phyloP scores from a whole-genome alignment of 2,113 vertebrate species.

The Proteles cristata region DNA sequence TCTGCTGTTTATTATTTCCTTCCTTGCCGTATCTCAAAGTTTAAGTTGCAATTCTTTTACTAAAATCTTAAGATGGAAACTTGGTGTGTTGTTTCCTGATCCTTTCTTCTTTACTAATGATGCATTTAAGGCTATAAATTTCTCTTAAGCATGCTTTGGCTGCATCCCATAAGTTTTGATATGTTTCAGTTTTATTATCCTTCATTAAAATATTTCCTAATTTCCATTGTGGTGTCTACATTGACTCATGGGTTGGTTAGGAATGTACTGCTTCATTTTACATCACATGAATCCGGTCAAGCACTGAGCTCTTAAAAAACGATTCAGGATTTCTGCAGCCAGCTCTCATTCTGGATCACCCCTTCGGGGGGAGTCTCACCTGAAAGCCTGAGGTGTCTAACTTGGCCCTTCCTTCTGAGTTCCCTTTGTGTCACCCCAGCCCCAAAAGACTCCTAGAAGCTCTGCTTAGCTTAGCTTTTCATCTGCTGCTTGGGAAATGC shows the following conservation, averaged over 20 bases:
- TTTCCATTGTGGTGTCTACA: background rate
- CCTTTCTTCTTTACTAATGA: constrained; percentile 7
- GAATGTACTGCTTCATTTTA: background rate
- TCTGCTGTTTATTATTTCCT: background rate
- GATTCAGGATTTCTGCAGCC: background rate
- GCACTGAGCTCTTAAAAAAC: background rate
- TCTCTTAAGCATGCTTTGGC: constrained; percentile 32
- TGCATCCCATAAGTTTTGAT: background rate
- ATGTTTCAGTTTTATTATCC: constrained; percentile 38
- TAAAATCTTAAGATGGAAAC: constrained; percentile 41
- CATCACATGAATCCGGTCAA: background rate
- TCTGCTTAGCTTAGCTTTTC: background rate
- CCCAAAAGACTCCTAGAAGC: background rate
- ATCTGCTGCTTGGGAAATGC: background rate
- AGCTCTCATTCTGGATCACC: background rate
- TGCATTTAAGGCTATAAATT: background rate
- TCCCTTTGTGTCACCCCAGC: background rate
- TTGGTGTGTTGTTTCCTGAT: background rate
- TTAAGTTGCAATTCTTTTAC: constrained; percentile 26
- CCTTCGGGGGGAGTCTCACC: background rate
- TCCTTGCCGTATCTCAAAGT: background rate
- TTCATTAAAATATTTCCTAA: constrained; percentile 45
- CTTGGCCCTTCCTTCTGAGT: background rate
- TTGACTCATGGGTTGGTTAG: constrained; percentile 1
- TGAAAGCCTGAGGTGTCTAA: background rate